phyloP scores from a whole-genome alignment of 2,113 vertebrate species.

The Lycaon pictus region DNA sequence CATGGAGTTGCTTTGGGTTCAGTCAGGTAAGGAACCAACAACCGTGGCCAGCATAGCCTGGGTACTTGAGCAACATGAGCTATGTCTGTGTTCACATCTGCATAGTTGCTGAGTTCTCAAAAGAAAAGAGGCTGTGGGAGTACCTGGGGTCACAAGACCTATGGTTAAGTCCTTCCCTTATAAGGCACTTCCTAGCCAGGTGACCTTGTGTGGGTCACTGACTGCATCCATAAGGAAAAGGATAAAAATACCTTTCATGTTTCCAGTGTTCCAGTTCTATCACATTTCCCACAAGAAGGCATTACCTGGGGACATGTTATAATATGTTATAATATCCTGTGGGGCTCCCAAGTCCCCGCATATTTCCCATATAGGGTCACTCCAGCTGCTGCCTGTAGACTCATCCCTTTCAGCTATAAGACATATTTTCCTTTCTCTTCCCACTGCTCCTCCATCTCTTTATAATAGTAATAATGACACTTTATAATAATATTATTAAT shows the following conservation, averaged over 20 bases:
- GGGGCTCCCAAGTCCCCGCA: no score
- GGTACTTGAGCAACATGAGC: background rate
- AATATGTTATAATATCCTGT: background rate
- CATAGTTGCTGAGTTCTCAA: background rate
- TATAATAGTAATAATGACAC: background rate
- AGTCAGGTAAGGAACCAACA: background rate
- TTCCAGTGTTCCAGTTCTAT: background rate
- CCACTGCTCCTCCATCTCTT: background rate
- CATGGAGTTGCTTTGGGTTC: background rate
- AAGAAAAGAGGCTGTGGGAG: background rate
- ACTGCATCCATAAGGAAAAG: background rate
- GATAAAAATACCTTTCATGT: background rate
- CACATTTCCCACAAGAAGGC: background rate
- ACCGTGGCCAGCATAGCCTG: background rate
- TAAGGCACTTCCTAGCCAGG: fast-evolving
- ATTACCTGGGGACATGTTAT: background rate
- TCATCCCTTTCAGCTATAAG: background rate
- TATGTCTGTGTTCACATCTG: background rate
- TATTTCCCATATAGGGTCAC: background rate
- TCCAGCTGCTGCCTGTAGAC: background rate
- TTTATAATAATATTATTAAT: background rate
- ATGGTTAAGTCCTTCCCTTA: background rate
- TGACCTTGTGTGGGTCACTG: conserved; percentile 29
- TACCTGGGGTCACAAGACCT: background rate
- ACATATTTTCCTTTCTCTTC: background rate